Base-by-base conservation (phyloP, 2,113 vertebrate species). In the Notothenia coriiceps region DNA sequence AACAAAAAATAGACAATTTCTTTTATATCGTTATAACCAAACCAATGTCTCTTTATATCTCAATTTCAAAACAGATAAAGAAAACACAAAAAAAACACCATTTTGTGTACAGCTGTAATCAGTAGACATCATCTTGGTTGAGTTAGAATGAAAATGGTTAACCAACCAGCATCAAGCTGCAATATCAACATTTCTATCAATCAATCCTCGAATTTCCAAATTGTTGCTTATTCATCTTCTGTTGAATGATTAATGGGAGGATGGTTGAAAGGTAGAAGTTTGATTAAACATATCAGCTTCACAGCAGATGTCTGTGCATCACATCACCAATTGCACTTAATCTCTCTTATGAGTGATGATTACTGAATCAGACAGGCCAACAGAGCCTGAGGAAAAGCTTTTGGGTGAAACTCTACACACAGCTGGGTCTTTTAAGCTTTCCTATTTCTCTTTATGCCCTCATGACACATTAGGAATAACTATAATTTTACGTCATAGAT, bases 381-480 rank as follows among this genome's bases (percentile, higher is more conserved):
- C 70, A n/a, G 61, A 80, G 77, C 86, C 72, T 1, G 13, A 61
- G 43, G 77, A 84, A 62, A 68, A 75, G 29, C 33, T 18, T 11
- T 65, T 51, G 64, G 55, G 10, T 65, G 79, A 77, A 80, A 63
- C 78, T 84, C 61, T 51, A 67, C 63, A 66, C 75, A 82, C 88
- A 93, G 82, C 77, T 85, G 87, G 44, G 82, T 51, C 63, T 80
- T 81, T 78, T 55, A 55, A 77, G 40, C 60, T 47, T 72, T 54
- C n/a, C 29, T 35, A 5, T 57, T 84, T 69, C 25, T 63, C 59
- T 74, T 46, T 49, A 61, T 55, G 79, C 49, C 61, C 63, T 64
- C 72, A 40, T 74, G 74, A 86, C 72, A 82, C 68, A 74, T 85
- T 83, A 71, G 65, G 17, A 78, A 73, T 62, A 60, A 74, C 46